These are phyloP conservation scores for Mastomys natalensis DNA, from an alignment of 2,113 vertebrate species.

Conservation along the genomic window DNA sequence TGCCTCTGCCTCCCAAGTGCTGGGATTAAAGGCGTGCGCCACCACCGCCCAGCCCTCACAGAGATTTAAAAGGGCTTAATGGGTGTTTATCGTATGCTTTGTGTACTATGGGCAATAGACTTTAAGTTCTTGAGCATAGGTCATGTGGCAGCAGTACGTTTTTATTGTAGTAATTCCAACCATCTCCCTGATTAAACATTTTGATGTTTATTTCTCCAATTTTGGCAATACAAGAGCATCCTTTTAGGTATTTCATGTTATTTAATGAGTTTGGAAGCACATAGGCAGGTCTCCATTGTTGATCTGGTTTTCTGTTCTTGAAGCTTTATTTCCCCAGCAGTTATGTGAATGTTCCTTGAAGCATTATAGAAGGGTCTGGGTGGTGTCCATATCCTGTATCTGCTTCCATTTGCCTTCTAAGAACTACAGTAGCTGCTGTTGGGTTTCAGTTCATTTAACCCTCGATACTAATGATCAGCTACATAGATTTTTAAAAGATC, in stretches of 20 bases:
- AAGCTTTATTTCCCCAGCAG: background rate
- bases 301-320: background rate
- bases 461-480: background rate
- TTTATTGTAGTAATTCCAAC: slow-evolving; percentile 59
- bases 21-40: too few relatives aligned
- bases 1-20: too few relatives aligned
- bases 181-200: slow-evolving; percentile 2
- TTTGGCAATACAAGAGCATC: background rate
- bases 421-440: background rate
- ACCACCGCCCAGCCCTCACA: too few relatives aligned
- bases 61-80: slow-evolving; percentile 49
- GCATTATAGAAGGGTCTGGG: background rate
- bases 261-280: background rate
- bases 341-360: slow-evolving; percentile 12
- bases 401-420: background rate
- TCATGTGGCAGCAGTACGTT: slow-evolving; percentile 1
- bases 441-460: background rate
- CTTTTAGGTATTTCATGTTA: background rate
- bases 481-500: background rate
- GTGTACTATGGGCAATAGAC: slow-evolving; percentile 32
- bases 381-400: background rate
- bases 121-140: slow-evolving; percentile 51
- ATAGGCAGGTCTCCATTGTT: background rate
- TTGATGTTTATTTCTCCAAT: slow-evolving; percentile 36
- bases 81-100: slow-evolving; percentile 52